Conservation (phyloP, 2,113 vertebrate species). For the Spilogale gracilis region DNA sequence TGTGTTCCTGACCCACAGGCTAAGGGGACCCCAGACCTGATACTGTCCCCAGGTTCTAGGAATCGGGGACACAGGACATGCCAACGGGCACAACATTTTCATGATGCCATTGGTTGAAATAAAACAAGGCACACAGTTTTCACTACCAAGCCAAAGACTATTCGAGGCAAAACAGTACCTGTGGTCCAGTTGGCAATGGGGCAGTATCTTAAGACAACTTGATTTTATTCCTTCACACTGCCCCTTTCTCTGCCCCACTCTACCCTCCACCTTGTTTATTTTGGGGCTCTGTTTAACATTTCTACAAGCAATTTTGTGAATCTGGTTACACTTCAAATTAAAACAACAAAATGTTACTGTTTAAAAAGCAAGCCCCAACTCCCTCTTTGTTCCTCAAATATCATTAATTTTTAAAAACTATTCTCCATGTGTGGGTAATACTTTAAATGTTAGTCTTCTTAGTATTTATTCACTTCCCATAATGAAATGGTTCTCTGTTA, state of each 20-base stretch:
- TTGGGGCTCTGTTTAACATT: not conserved
- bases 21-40: not conserved
- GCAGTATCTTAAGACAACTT: not conserved
- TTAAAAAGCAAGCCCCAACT: slow-evolving; percentile 52
- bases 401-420: slow-evolving; percentile 69
- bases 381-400: slow-evolving; percentile 51
- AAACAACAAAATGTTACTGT: slow-evolving; percentile 59
- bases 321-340: slow-evolving; percentile 21
- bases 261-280: not conserved
- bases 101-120: not conserved
- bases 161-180: not conserved
- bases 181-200: not conserved
- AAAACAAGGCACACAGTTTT: not conserved
- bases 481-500: slow-evolving; percentile 76
- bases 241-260: not conserved
- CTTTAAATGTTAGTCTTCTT: slow-evolving; percentile 66
- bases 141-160: not conserved
- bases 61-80: not conserved
- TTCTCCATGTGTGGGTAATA: slow-evolving; percentile 60
- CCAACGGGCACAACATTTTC: not conserved
- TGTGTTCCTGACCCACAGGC: not conserved
- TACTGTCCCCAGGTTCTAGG: not conserved
- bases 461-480: slow-evolving; percentile 72
- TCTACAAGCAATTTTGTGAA: not conserved
- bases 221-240: not conserved